These are phyloP conservation scores for Alces alces DNA, from an alignment of 2,113 vertebrate species.

Conservation along the genomic window DNA sequence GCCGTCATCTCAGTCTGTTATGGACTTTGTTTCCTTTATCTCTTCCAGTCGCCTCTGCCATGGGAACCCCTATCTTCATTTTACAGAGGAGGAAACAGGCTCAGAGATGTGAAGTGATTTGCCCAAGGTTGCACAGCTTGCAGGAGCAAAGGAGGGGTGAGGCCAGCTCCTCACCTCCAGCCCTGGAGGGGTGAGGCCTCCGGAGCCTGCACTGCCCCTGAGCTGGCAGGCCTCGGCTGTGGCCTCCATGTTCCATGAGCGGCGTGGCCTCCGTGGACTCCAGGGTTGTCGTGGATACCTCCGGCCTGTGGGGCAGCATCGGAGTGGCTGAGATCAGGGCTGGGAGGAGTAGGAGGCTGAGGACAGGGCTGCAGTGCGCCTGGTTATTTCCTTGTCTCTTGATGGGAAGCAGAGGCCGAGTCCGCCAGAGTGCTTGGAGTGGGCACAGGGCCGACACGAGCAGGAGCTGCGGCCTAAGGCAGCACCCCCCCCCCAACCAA, in stretches of 20 bases:
- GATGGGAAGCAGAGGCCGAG: not conserved
- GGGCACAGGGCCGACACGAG: not conserved
- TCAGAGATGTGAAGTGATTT: not conserved
- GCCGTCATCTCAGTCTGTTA: rapidly evolving
- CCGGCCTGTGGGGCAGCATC: rapidly evolving
- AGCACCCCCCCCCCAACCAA: not conserved
- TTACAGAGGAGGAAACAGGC: not conserved
- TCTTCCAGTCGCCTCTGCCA: rapidly evolving
- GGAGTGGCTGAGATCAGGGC: not conserved
- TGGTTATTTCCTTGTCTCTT: not conserved
- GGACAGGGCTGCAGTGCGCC: rapidly evolving
- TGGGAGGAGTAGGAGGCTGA: too few relatives aligned
- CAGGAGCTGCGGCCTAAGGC: rapidly evolving
- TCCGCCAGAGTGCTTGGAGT: not conserved
- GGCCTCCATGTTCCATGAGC: rapidly evolving
- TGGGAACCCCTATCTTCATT: not conserved
- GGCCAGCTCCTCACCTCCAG: not conserved
- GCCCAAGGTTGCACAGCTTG: not conserved
- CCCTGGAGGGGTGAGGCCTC: not conserved
- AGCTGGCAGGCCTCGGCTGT: rapidly evolving
- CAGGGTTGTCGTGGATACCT: rapidly evolving
- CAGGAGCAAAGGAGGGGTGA: too few relatives aligned
- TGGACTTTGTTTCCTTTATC: not conserved
- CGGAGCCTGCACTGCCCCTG: rapidly evolving
- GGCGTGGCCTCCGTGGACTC: rapidly evolving